phyloP scores from a whole-genome alignment of 2,888 invertebrate genomes.

The Cordilura impudica region DNA sequence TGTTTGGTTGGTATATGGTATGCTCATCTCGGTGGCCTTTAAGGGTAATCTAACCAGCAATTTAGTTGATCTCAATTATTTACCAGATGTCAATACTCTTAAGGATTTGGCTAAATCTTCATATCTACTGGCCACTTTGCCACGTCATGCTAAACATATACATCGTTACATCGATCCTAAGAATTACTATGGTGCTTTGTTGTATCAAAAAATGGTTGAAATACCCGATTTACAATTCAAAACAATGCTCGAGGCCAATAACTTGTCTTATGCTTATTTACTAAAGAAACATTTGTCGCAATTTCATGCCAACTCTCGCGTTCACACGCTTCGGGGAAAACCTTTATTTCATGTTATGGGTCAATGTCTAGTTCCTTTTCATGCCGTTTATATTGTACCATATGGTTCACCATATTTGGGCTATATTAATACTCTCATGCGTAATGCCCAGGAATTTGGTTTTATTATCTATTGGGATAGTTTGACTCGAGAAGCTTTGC shows the following conservation, averaged over 20 bases:
- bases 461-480: constrained; percentile 78
- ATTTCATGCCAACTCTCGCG: constrained; percentile 68
- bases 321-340: constrained; percentile 75
- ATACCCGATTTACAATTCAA: constrained; percentile 77
- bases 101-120: constrained; percentile 69
- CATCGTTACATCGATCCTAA: constrained; percentile 76
- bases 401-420: constrained; percentile 81
- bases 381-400: constrained; percentile 80
- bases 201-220: constrained; percentile 76
- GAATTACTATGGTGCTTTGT: constrained; percentile 62
- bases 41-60: constrained; percentile 76
- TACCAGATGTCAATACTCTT: constrained; percentile 73
- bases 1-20: constrained; percentile 74
- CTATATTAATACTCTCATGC: constrained; percentile 78
- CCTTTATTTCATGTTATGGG: constrained; percentile 79
- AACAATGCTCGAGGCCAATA: constrained; percentile 76
- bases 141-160: constrained; percentile 76
- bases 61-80: constrained; percentile 71
- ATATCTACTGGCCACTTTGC: constrained; percentile 74
- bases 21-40: constrained; percentile 74
- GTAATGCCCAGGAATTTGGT: constrained; percentile 79
- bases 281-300: constrained; percentile 78
- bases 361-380: constrained; percentile 80
- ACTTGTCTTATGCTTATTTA: constrained; percentile 79
- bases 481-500: constrained; percentile 69